Conservation (phyloP, 1,140 invertebrate genomes). For the Drosophila orena region DNA sequence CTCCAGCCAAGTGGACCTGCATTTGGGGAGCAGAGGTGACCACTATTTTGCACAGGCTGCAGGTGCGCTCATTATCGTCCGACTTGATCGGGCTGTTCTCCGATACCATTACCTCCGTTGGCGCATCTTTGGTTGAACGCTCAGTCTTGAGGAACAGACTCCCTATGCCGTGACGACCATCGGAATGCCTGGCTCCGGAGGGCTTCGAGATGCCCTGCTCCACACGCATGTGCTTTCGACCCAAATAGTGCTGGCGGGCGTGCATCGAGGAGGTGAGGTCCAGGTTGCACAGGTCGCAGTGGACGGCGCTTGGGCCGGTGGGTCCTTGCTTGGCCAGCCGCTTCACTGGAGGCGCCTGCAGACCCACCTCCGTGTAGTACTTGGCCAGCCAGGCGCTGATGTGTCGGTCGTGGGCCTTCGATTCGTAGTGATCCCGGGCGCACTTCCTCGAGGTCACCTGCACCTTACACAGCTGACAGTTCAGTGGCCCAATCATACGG, state of each 20-base stretch:
- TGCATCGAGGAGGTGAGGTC: constrained; percentile 84
- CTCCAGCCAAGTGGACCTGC: constrained; percentile 82
- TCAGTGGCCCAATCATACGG: constrained; percentile 81
- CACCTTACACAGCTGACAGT: constrained; percentile 84
- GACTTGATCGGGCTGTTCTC: background rate
- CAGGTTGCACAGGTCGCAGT: constrained; percentile 85
- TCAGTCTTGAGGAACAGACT: constrained; percentile 12
- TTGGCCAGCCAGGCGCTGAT: constrained; percentile 82
- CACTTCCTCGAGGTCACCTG: constrained; percentile 83
- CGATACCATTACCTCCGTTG: background rate
- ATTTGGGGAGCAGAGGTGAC: constrained; percentile 84
- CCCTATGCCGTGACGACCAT: constrained; percentile 66
- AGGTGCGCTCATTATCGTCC: constrained; percentile 48
- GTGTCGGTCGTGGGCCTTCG: constrained; percentile 85
- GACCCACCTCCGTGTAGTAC: constrained; percentile 71
- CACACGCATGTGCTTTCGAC: constrained; percentile 84
- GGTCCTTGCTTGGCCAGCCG: constrained; percentile 62
- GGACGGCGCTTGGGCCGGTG: constrained; percentile 68
- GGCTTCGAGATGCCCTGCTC: too few species aligned
- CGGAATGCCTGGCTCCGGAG: too few species aligned
- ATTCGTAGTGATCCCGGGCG: constrained; percentile 85
- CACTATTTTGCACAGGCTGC: constrained; percentile 83
- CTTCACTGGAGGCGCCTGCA: constrained; percentile 67
- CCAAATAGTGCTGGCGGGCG: constrained; percentile 85
- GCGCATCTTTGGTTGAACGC: background rate